These are phyloP conservation scores for Caenorhabditis doughertyi DNA, from an alignment of 2,888 invertebrate species.

Conservation along the genomic window DNA sequence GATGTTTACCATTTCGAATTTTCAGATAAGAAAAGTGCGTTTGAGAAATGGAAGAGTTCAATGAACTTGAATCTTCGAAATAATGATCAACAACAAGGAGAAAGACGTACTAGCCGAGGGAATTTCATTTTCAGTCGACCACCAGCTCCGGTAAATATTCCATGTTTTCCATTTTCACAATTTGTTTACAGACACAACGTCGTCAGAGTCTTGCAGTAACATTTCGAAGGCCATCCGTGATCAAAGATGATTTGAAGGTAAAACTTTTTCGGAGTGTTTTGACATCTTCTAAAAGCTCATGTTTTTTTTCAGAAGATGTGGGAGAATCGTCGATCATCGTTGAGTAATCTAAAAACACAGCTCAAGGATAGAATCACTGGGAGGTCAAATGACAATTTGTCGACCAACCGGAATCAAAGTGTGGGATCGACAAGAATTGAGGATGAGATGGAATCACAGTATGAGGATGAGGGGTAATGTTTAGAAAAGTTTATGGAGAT, in stretches of 20 bases:
- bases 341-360: slow-evolving; percentile 26
- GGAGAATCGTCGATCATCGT: slow-evolving; percentile 41
- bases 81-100: neutral
- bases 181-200: slow-evolving; percentile 25
- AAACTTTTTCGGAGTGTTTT: neutral
- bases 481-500: neutral
- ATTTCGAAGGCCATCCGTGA: slow-evolving; percentile 23
- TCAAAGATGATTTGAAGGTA: slow-evolving; percentile 57
- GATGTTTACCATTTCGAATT: too few relatives aligned
- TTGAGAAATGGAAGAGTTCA: slow-evolving; percentile 44
- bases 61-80: slow-evolving; percentile 14
- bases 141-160: neutral
- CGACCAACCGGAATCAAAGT: neutral
- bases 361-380: slow-evolving; percentile 23
- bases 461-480: neutral
- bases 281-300: neutral
- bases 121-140: slow-evolving; percentile 27
- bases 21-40: slow-evolving; percentile 7
- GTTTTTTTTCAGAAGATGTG: slow-evolving; percentile 48
- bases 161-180: neutral
- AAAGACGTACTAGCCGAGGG: slow-evolving; percentile 10
- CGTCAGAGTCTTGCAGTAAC: slow-evolving; percentile 51
- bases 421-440: neutral
- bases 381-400: slow-evolving; percentile 24
- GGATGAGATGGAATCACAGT: neutral